Percentiles rank a stretch among this genome's conserved stretches.
Evolutionary conservation across 30 jellyfish, hydroid and myxozoan genomes (phyloP).

Genomic region (Rhopilema esculentum): DNA sequence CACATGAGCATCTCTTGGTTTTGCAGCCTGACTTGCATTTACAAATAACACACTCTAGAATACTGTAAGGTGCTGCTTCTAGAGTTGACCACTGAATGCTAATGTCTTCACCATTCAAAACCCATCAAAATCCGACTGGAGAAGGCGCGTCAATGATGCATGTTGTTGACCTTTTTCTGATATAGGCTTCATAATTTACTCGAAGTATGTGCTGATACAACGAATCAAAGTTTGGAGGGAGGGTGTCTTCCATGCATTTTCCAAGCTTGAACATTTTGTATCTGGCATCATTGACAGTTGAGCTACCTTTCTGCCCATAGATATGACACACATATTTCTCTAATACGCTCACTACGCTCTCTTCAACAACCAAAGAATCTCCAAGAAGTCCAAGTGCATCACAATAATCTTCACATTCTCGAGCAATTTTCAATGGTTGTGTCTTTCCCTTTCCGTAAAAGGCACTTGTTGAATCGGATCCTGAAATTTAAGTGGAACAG

Average conservation of each 20-base stretch:
- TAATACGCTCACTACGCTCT: slow-evolving; percentile 4
- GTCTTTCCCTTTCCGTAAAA: slow-evolving; percentile 37
- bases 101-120: slow-evolving; percentile 14
- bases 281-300: background rate
- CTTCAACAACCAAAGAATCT: slow-evolving; percentile 9
- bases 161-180: background rate
- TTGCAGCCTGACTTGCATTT: slow-evolving; percentile 56
- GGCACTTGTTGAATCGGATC: slow-evolving; percentile 47
- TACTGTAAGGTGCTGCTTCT: slow-evolving; percentile 46
- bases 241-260: slow-evolving; percentile 9
- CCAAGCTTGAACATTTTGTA: slow-evolving; percentile 4
- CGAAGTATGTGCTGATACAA: slow-evolving; percentile 25
- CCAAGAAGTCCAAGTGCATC: slow-evolving; percentile 32
- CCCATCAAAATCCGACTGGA: slow-evolving; percentile 53
- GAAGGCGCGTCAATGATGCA: slow-evolving; percentile 9
- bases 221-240: slow-evolving; percentile 10
- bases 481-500: slow-evolving; percentile 28
- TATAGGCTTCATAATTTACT: slow-evolving; percentile 19
- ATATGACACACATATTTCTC: slow-evolving; percentile 18
- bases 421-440: slow-evolving; percentile 16
- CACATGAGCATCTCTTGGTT: slow-evolving; percentile 61
- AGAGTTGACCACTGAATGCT: slow-evolving; percentile 29
- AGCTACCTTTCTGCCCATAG: slow-evolving; percentile 36
- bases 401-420: slow-evolving; percentile 5
- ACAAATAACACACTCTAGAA: slow-evolving; percentile 32